phyloP scores from a whole-genome alignment of 2,113 vertebrate genomes.

The Syrmaticus mikado region DNA sequence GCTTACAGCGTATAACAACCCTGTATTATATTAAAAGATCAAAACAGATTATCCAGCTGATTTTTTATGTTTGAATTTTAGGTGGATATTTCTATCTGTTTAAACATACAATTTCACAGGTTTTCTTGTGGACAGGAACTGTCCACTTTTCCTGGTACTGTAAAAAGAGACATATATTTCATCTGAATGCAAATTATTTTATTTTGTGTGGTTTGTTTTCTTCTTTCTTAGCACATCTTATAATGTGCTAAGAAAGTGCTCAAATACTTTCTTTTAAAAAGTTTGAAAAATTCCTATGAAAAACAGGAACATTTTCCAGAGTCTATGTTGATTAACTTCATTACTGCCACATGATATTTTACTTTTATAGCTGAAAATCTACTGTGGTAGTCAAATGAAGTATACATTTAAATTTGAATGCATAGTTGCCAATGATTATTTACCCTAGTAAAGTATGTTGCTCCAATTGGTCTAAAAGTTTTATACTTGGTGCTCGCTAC shows the following conservation, averaged over 20 bases:
- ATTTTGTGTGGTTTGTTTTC: neutral
- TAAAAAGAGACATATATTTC: neutral
- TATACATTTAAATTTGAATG: neutral
- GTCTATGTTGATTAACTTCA: neutral
- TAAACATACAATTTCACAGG: neutral
- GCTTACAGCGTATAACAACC: neutral
- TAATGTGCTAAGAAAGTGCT: neutral
- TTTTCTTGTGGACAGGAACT: neutral
- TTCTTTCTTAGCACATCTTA: neutral
- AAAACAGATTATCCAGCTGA: neutral
- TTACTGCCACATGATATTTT: neutral
- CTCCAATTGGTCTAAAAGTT: neutral
- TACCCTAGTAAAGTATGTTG: neutral
- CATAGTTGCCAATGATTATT: fast-evolving
- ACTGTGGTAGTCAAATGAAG: neutral
- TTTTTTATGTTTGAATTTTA: neutral
- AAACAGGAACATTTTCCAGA: neutral
- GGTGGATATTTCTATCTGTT: neutral
- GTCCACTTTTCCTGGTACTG: neutral
- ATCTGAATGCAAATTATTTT: neutral
- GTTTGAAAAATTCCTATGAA: neutral
- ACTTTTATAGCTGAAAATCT: neutral
- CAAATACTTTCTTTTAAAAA: neutral
- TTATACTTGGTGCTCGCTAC: neutral
- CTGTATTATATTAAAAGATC: neutral